Conservation (phyloP, 2,888 invertebrate species). For the Rhagonycha lutea region DNA sequence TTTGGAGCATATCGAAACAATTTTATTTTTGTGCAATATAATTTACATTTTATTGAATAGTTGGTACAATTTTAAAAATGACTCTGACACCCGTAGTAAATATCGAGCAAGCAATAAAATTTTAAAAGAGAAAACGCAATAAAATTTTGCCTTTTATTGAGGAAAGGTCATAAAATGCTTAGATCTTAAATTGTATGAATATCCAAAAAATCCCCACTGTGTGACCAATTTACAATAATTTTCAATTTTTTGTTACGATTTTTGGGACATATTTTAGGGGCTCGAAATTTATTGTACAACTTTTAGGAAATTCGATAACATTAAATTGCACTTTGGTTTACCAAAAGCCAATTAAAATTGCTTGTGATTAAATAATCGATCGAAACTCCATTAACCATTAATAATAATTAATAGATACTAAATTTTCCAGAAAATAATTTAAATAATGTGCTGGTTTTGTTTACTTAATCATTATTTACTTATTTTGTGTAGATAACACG, state of each 20-base stretch:
- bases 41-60: neutral
- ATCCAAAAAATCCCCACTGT: constrained; percentile 3
- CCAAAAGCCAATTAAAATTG: neutral
- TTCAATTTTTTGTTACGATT: neutral
- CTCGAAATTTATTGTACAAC: neutral
- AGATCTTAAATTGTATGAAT: neutral
- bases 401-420: neutral
- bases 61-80: constrained; percentile 4
- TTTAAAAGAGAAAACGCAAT: constrained; percentile 15
- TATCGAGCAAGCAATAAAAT: constrained; percentile 8
- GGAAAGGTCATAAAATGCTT: constrained; percentile 17
- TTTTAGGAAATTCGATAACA: neutral
- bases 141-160: neutral
- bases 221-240: constrained; percentile 4
- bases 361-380: neutral
- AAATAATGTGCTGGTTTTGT: constrained; percentile 26
- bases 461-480: constrained; percentile 32
- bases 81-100: neutral
- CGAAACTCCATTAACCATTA: neutral
- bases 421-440: constrained; percentile 13
- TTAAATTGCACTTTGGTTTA: neutral
- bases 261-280: neutral
- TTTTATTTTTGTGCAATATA: too few species aligned
- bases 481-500: constrained; percentile 26
- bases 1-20: neutral